Evolutionary conservation across 64 coral and sea anemone species (phyloP), one percentile per base, ranked within the genome.

Genomic region (Cladopsammia gracilis): DNA sequence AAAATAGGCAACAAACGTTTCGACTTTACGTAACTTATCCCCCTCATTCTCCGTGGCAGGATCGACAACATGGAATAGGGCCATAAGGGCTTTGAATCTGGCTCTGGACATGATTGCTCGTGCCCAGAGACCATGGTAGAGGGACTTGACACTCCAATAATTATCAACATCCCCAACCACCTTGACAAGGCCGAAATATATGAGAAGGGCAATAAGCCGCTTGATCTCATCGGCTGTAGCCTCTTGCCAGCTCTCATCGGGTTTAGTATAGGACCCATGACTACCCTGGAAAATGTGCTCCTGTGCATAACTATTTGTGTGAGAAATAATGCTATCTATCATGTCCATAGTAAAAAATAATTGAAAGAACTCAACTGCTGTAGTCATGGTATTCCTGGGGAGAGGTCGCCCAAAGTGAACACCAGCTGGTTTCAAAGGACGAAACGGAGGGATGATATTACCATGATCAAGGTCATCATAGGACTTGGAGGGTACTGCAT

Each of bases 141-240:
- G 72, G n/a, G 72, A 7, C 72, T 75, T 75, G 18, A 48, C 25
- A 34, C 72, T 75, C 72, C 72, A 75, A 10, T 75, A 75, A 15
- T 48, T 75, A 48, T 57, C 54, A 10, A 57, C 54, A 57, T 57
- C 54, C 7, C 54, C 54, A 13, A 91, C 76, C 7, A 57, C 54
- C 48, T 24, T 49, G 25, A 91, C 64, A 91, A 91, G 64, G 25
- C 89, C 89, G 79, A 91, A 91, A 82, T 91, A 91, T 69, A 91
- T 82, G 47, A 70, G n/a, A 43, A 82, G 51, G 9, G 89, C 89
- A 5, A 91, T 91, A 5, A 91, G 48, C 49, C 79, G 48, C 46
- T 82, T 71, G 22, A 91, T 91, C 79, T 91, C 77, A 13, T 91
- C 60, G 69, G 89, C 6, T 74, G 48, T 71, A 62, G 62, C 79